Percentiles rank a stretch among this genome's conserved stretches.
Evolutionary conservation across 2,888 invertebrate species (phyloP).

Genomic region (Elmis aenea): DNA sequence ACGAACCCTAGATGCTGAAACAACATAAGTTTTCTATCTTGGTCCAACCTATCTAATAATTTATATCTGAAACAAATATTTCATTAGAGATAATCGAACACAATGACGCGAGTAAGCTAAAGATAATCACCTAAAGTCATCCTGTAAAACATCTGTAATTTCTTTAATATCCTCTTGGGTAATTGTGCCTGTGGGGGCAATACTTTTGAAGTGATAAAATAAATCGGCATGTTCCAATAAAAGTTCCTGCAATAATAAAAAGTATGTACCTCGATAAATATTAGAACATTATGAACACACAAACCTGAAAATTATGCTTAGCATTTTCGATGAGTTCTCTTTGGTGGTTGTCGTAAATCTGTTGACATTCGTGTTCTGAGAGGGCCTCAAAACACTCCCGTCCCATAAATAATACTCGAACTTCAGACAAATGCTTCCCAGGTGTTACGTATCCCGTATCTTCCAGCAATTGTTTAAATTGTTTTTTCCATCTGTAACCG

Average conservation of each 20-base stretch:
- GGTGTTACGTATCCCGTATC: slow-evolving; percentile 94
- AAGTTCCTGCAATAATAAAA: slow-evolving; percentile 59
- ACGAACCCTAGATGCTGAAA: slow-evolving; percentile 94
- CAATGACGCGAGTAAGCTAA: slow-evolving; percentile 1
- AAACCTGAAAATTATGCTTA: slow-evolving; percentile 81
- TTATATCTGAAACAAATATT: slow-evolving; percentile 83
- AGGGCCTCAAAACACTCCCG: slow-evolving; percentile 91
- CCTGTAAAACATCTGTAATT: slow-evolving; percentile 85
- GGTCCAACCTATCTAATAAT: slow-evolving; percentile 87
- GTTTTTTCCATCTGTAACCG: slow-evolving; percentile 87
- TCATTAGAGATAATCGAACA: slow-evolving; percentile 5
- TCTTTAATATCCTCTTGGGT: slow-evolving; percentile 92
- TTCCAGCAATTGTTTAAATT: slow-evolving; percentile 87
- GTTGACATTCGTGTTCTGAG: slow-evolving; percentile 82
- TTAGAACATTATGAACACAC: neutral
- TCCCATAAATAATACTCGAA: slow-evolving; percentile 87
- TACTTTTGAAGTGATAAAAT: slow-evolving; percentile 88
- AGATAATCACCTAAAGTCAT: slow-evolving; percentile 72
- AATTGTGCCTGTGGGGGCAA: slow-evolving; percentile 83
- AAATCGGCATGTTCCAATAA: slow-evolving; percentile 88
- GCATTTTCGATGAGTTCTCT: slow-evolving; percentile 83
- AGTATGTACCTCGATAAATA: slow-evolving; percentile 2
- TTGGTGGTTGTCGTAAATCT: slow-evolving; percentile 93
- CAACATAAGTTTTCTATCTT: slow-evolving; percentile 89
- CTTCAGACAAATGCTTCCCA: slow-evolving; percentile 88